A percentile compares a stretch with the other conserved stretches of the same genome.
Conservation (phyloP, 1,140 invertebrate species). For the Aporrectodea caliginosa region DNA sequence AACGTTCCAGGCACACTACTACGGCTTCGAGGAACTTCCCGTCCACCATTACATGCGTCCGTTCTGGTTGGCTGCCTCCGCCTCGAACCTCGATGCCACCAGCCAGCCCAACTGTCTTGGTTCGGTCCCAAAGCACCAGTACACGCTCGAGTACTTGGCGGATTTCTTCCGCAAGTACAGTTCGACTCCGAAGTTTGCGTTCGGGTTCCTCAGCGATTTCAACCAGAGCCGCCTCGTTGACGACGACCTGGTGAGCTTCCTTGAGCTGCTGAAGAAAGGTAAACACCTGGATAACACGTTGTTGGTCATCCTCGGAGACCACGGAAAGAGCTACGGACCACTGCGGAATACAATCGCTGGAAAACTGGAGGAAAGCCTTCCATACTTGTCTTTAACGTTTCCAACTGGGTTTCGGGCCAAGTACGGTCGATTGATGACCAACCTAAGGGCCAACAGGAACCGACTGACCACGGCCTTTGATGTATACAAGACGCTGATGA, state of each 20-base stretch:
- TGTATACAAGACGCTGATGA: constrained; percentile 68
- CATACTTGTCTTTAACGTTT: constrained; percentile 74
- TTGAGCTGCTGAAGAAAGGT: constrained; percentile 37
- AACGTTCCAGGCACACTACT: constrained; percentile 36
- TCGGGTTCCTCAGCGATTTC: constrained; percentile 84
- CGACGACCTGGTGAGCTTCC: constrained; percentile 66
- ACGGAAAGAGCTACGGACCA: constrained; percentile 61
- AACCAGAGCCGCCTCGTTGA: constrained; percentile 77
- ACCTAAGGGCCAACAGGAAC: constrained; percentile 57
- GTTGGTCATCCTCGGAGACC: constrained; percentile 55
- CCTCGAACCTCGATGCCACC: constrained; percentile 37
- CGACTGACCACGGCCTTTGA: constrained; percentile 77
- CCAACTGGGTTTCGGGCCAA: constrained; percentile 65
- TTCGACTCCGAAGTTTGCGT: constrained; percentile 71
- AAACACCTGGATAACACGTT: constrained; percentile 52
- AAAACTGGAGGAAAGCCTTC: constrained; percentile 81
- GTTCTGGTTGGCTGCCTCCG: constrained; percentile 54
- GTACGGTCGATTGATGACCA: constrained; percentile 57
- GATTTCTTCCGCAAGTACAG: constrained; percentile 65
- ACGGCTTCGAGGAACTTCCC: constrained; percentile 35
- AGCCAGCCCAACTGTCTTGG: constrained; percentile 67
- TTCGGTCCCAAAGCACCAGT: constrained; percentile 66
- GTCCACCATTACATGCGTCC: constrained; percentile 52
- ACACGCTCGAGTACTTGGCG: constrained; percentile 65
- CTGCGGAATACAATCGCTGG: constrained; percentile 75